These are phyloP conservation scores for Montipora capricornis DNA, from an alignment of 64 coral and sea anemone species.

Conservation along the genomic window DNA sequence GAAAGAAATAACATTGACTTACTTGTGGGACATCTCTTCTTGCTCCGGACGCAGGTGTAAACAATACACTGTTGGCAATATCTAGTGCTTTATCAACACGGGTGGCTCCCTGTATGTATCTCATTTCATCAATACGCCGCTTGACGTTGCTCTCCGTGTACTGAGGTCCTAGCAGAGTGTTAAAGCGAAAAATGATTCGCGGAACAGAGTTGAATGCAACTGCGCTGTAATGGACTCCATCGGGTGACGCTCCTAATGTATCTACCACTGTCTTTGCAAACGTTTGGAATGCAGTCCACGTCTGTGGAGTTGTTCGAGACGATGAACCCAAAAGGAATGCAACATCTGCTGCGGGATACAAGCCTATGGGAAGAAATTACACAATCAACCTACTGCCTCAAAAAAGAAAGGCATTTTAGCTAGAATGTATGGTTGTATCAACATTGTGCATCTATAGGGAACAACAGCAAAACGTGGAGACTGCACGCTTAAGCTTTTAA, in stretches of 20 bases:
- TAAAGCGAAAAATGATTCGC: constrained; percentile 50
- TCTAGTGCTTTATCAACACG: constrained; percentile 56
- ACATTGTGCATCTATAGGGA: neutral
- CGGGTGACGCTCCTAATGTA: constrained; percentile 24
- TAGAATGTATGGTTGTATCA: no score
- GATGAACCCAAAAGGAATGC: constrained; percentile 65
- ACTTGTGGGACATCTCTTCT: constrained; percentile 77
- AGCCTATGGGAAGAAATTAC: neutral
- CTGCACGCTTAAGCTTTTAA: neutral
- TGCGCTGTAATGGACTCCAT: constrained; percentile 61
- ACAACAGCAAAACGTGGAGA: neutral
- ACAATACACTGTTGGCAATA: constrained; percentile 70
- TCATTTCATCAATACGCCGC: constrained; percentile 35
- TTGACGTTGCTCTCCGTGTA: constrained; percentile 61
- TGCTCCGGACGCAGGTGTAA: constrained; percentile 65
- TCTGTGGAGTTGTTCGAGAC: constrained; percentile 35
- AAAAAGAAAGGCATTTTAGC: no score
- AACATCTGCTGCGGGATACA: constrained; percentile 63
- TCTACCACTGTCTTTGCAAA: constrained; percentile 67
- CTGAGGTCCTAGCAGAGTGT: constrained; percentile 30
- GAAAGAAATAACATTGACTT: neutral
- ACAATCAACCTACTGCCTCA: no score
- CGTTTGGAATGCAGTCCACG: constrained; percentile 55
- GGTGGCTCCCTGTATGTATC: constrained; percentile 31
- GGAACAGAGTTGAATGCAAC: constrained; percentile 57